Percentiles rank a stretch among this genome's conserved stretches.
Conservation (phyloP, 2,888 invertebrate genomes). For the Lasioglossum morio region DNA sequence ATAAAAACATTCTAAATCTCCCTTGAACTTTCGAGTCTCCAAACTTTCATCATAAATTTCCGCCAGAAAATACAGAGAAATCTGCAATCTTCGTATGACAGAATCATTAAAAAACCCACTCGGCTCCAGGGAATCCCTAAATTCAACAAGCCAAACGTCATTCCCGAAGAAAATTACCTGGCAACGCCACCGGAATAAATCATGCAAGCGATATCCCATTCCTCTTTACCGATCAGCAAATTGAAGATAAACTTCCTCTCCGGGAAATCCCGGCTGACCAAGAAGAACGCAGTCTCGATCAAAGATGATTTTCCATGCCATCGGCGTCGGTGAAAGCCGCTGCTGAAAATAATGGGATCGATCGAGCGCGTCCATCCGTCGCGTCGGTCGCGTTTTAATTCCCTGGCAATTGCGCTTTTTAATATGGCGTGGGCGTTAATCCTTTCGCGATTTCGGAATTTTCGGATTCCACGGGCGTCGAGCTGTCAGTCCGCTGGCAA, state of each 20-base stretch:
- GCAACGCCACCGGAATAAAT: not conserved
- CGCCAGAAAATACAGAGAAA: not conserved
- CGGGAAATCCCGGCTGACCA: not conserved
- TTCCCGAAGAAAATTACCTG: not conserved
- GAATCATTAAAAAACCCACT: not conserved
- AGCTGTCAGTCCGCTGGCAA: constrained; percentile 11
- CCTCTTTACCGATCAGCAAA: not conserved
- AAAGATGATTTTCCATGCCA: constrained; percentile 13
- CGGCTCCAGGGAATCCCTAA: not conserved
- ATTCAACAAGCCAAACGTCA: not conserved
- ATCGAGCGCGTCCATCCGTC: not conserved
- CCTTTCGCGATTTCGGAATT: not conserved
- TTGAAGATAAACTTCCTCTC: constrained; percentile 4
- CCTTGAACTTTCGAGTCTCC: not conserved
- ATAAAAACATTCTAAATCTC: not conserved
- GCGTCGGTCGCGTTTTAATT: constrained; percentile 17
- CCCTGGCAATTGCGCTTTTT: constrained; percentile 25
- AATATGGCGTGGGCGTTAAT: constrained; percentile 18
- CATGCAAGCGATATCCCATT: constrained; percentile 1
- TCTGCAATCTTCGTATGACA: not conserved
- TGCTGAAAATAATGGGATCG: constrained; percentile 22
- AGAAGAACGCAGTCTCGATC: not conserved
- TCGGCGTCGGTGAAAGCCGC: not conserved
- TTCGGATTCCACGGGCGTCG: constrained; percentile 11
- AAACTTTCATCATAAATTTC: not conserved